phyloP scores from a whole-genome alignment of 53 echinoderm and acorn worm genomes.

The Echinarachnius parma region DNA sequence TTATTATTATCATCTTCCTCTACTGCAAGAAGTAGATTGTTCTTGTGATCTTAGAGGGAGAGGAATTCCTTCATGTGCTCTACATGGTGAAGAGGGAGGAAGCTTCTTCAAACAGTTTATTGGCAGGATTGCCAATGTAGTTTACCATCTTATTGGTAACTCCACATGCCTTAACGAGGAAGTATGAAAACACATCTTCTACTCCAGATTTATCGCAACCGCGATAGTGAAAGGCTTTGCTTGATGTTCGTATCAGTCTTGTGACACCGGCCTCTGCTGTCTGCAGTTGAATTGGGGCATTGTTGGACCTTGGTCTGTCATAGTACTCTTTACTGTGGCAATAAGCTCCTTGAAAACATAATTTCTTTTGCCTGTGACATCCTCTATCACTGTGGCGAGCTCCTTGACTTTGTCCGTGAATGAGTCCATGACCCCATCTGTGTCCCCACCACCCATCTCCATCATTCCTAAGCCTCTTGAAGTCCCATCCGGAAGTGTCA shows the following conservation, averaged over 20 bases:
- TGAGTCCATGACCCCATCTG: not conserved
- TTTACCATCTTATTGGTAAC: not conserved
- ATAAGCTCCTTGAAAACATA: no score
- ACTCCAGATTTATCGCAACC: not conserved
- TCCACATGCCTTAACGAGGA: not conserved
- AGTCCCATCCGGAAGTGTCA: constrained; percentile 54
- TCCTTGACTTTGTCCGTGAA: not conserved
- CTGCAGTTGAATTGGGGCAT: no score
- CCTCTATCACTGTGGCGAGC: no score
- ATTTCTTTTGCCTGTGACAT: no score
- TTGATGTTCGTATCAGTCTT: not conserved
- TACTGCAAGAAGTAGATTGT: constrained; percentile 14
- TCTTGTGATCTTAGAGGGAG: constrained; percentile 9
- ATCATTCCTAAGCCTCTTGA: constrained; percentile 9
- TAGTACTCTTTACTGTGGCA: no score
- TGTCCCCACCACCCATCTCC: constrained; percentile 31
- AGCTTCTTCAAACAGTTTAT: not conserved
- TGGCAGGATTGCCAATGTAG: constrained; percentile 4
- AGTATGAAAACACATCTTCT: not conserved
- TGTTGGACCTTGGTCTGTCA: no score
- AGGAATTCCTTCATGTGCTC: constrained; percentile 3
- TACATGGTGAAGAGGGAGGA: not conserved
- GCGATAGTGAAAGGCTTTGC: constrained; percentile 1
- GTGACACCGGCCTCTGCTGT: not conserved
- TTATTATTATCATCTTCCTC: constrained; percentile 2